Conservation (phyloP, 2,797 vertebrate species). For the Scomberomorus guttatus region DNA sequence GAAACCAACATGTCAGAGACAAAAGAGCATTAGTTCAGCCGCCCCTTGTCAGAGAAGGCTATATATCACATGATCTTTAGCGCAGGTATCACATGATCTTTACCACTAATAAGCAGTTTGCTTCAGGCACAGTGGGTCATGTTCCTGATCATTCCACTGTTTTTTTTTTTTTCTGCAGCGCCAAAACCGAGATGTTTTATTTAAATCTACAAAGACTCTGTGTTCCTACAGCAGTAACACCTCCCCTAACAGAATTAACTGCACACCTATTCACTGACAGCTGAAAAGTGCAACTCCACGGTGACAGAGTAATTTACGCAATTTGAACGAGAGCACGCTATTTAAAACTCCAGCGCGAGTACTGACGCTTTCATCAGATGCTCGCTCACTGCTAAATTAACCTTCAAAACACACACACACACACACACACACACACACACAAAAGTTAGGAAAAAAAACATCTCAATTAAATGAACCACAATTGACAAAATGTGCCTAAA, state of each 20-base stretch:
- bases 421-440: background rate
- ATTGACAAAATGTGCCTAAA: conserved; percentile 13
- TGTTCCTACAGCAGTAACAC: background rate
- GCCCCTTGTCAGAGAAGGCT: conserved; percentile 44
- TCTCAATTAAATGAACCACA: conserved; percentile 8
- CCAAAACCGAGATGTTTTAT: conserved; percentile 16
- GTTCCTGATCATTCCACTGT: conserved; percentile 39
- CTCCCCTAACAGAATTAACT: background rate
- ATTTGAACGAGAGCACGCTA: background rate
- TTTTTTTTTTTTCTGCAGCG: conserved; percentile 24
- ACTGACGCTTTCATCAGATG: background rate
- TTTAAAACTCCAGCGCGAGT: conserved; percentile 2
- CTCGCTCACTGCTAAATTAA: background rate
- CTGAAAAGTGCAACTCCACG: conserved; percentile 13
- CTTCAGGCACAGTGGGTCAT: conserved; percentile 42
- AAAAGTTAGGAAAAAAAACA: background rate
- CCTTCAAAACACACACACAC: conserved; percentile 10
- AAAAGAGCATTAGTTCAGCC: conserved; percentile 26
- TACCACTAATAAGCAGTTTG: conserved; percentile 72
- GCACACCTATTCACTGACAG: background rate
- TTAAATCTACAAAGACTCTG: background rate
- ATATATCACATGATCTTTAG: conserved; percentile 73
- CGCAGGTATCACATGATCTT: conserved; percentile 73
- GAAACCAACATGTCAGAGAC: conserved; percentile 31
- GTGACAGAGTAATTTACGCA: background rate